phyloP scores from a whole-genome alignment of 1,140 invertebrate genomes.

The Eciton burchellii region DNA sequence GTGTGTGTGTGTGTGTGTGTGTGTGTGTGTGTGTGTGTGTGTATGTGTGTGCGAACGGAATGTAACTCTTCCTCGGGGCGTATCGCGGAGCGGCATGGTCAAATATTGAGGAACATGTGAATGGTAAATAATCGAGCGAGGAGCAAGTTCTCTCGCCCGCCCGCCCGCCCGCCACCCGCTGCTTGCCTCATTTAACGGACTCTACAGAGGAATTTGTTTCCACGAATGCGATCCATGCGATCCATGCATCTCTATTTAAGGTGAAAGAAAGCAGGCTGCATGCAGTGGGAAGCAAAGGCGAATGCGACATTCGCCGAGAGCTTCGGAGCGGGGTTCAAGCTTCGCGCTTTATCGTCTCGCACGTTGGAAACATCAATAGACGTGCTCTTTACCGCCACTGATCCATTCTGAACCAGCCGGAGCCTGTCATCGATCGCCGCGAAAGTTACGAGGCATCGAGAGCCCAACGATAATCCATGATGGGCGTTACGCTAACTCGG shows the following conservation, averaged over 20 bases:
- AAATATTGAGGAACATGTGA: slow-evolving; percentile 70
- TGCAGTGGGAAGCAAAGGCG: not conserved
- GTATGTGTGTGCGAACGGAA: slow-evolving; percentile 18
- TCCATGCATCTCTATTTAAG: slow-evolving; percentile 52
- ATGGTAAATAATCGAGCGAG: slow-evolving; percentile 65
- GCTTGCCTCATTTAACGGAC: slow-evolving; percentile 48
- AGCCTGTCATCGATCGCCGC: slow-evolving; percentile 45
- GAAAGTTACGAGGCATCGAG: slow-evolving; percentile 29
- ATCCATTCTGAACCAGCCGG: slow-evolving; percentile 16
- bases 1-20: not conserved
- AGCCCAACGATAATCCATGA: slow-evolving; percentile 31
- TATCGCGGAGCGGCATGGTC: slow-evolving; percentile 23
- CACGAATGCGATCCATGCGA: slow-evolving; percentile 7
- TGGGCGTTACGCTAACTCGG: not conserved
- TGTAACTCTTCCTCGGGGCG: slow-evolving; percentile 38
- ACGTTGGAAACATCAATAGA: slow-evolving; percentile 11
- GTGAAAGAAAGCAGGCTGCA: slow-evolving; percentile 42
- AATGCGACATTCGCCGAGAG: too few species aligned
- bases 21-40: not conserved
- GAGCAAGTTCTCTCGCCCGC: slow-evolving; percentile 8
- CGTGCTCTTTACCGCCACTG: slow-evolving; percentile 46
- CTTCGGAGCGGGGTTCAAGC: too few species aligned
- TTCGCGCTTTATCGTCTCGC: slow-evolving; percentile 17
- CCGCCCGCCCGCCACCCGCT: slow-evolving; percentile 12
- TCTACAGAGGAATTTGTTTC: slow-evolving; percentile 38